Conservation (phyloP, 2,797 vertebrate species). For the Myoxocephalus aenaeus region DNA sequence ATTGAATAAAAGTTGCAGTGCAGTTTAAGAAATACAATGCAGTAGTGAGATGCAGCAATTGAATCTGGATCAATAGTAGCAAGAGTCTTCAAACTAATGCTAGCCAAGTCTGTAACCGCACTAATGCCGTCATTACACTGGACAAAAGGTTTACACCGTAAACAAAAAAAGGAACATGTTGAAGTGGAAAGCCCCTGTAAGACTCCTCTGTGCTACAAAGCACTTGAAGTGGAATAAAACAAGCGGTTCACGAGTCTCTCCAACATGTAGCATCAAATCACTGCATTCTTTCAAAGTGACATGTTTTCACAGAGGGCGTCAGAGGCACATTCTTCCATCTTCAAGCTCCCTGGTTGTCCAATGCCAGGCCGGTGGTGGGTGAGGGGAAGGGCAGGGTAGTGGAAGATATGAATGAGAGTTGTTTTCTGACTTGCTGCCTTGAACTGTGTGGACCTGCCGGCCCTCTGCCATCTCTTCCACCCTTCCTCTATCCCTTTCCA, state of each 20-base stretch:
- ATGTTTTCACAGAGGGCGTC: conserved; percentile 65
- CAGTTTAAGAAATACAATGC: too few relatives aligned
- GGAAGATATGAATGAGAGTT: conserved; percentile 49
- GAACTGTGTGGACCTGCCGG: conserved; percentile 22
- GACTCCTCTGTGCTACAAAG: not conserved
- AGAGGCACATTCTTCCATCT: conserved; percentile 61
- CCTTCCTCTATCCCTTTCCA: conserved; percentile 48
- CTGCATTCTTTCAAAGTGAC: conserved; percentile 61
- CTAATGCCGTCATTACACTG: not conserved
- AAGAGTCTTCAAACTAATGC: not conserved
- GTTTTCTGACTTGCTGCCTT: conserved; percentile 49
- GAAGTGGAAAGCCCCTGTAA: not conserved
- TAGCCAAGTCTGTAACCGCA: not conserved
- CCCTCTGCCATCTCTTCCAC: conserved; percentile 24
- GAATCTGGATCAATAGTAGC: too few relatives aligned
- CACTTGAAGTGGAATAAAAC: conserved; percentile 17
- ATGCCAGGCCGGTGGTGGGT: conserved; percentile 20
- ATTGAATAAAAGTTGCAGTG: too few relatives aligned
- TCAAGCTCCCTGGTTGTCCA: conserved; percentile 15
- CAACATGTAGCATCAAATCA: conserved; percentile 64
- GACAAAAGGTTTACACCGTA: not conserved
- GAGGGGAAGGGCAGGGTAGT: conserved; percentile 14
- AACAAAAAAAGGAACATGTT: not conserved
- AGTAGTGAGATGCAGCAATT: too few relatives aligned
- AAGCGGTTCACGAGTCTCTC: conserved; percentile 40